Evolutionary conservation across 2,113 vertebrate genomes (phyloP), one percentile per base, ranked within the genome.

Genomic region (Arvicanthis niloticus): DNA sequence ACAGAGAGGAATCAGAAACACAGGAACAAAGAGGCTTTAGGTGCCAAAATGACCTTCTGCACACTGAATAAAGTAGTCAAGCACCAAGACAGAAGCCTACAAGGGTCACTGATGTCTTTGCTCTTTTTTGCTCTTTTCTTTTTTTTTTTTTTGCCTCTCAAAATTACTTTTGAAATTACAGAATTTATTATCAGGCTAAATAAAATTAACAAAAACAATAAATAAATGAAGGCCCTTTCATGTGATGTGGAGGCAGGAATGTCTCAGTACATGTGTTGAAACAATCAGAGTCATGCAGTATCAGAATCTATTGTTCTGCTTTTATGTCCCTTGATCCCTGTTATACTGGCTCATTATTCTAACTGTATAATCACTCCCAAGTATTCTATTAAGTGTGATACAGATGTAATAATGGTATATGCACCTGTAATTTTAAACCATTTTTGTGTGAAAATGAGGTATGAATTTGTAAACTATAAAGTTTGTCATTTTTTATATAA

Each of bases 31-130:
- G 73, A 48, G 17, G 53, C 6, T 51, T 68, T 45, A 97, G 88
- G 1, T 58, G 40, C 22, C 78, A 96, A 92, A 97, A 95, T 92
- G 58, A 94, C 48, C 87, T 42, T 80, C 58, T 88, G 51, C 10
- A 4, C 48, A 91, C 40, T 68, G 12, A 94, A 91, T 88, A 67
- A 19, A 81, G 34, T 42, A 26, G 68, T 96, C 29, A 29, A 72
- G 13, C 4, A 87, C 45, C 9, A 26, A 91, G 65, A 34, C 5
- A 88, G 53, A 77, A 56, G 53, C 15, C 10, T 81, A 90, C 78
- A 22, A 62, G 72, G 4, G 0, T 65, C 13, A 21, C 22, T 0
- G 0, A n/a, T 73, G 37, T 76, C 24, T 91, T 58, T 29, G 5
- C 26, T 62, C 68, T 9, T 67, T 88, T 60, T 85, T 11, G 48